Evolutionary conservation across 1,140 invertebrate species (phyloP).

Genomic region (Lasaia peninsularis): DNA sequence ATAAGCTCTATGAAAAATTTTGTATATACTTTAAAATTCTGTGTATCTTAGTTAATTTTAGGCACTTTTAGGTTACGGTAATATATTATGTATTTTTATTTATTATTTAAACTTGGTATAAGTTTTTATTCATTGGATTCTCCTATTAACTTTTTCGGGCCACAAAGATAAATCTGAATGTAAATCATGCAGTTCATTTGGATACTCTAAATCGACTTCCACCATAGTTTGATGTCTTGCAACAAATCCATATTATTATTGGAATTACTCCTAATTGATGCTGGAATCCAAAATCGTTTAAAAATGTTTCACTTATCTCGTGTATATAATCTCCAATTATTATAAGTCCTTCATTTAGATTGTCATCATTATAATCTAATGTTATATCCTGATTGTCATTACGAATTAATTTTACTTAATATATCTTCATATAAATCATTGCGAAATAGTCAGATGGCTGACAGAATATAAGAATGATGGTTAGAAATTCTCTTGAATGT

Average conservation of each 20-base stretch:
- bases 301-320: not conserved
- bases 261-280: not conserved
- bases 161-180: no score
- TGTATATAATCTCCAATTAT: constrained; percentile 27
- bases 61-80: no score
- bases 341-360: constrained; percentile 33
- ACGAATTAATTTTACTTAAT: constrained; percentile 29
- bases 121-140: no score
- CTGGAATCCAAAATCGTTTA: constrained; percentile 23
- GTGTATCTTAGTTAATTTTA: no score
- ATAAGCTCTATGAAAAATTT: constrained; percentile 20
- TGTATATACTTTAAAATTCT: no score
- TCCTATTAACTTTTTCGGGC: no score
- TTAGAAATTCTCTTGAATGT: constrained; percentile 37
- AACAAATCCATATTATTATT: constrained; percentile 30
- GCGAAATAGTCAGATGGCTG: constrained; percentile 34
- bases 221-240: no score
- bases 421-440: constrained; percentile 35
- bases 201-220: no score
- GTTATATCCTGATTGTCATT: constrained; percentile 32
- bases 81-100: no score
- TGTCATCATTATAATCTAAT: constrained; percentile 31
- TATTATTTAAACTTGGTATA: no score
- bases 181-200: no score
- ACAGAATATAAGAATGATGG: constrained; percentile 36